phyloP scores from a whole-genome alignment of 92 coral and sea anemone genomes.

The Muricea muricata region DNA sequence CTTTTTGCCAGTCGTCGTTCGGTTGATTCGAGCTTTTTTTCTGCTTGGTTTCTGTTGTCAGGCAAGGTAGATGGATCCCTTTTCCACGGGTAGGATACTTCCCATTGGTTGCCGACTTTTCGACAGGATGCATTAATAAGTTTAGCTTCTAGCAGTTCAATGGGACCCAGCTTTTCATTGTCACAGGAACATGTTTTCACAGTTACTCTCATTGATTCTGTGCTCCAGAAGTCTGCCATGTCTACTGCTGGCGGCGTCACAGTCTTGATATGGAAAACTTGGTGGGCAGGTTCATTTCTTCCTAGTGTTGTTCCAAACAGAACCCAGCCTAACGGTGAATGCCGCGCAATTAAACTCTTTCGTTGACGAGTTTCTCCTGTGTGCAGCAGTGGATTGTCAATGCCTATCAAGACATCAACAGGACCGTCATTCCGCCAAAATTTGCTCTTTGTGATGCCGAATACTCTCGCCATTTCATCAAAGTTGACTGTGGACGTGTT shows the following conservation, averaged over 20 bases:
- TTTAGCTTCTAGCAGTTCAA: slow-evolving; percentile 55
- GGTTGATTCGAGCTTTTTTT: slow-evolving; percentile 42
- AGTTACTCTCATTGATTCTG: slow-evolving; percentile 56
- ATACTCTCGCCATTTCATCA: not conserved
- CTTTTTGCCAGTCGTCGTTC: slow-evolving; percentile 45
- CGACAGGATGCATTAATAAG: slow-evolving; percentile 61
- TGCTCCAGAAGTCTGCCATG: slow-evolving; percentile 56
- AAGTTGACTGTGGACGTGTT: slow-evolving; percentile 22
- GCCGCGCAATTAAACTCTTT: slow-evolving; percentile 26
- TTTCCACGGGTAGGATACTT: slow-evolving; percentile 64
- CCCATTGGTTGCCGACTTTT: slow-evolving; percentile 64
- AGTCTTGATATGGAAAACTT: slow-evolving; percentile 40
- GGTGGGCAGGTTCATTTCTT: not conserved
- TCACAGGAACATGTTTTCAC: slow-evolving; percentile 52
- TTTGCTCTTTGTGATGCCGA: not conserved
- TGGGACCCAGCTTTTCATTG: slow-evolving; percentile 54
- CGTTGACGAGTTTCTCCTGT: slow-evolving; percentile 41
- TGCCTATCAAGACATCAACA: slow-evolving; percentile 17
- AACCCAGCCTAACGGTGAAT: slow-evolving; percentile 50
- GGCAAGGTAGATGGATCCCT: too few species aligned
- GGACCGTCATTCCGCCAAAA: not conserved
- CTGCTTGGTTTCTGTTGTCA: slow-evolving; percentile 42
- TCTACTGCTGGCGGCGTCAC: slow-evolving; percentile 38
- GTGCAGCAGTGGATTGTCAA: slow-evolving; percentile 25
- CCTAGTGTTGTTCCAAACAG: slow-evolving; percentile 9